These are phyloP conservation scores for Drosophila kanapiae DNA, from an alignment of 1,140 invertebrate genomes.

Conservation along the genomic window DNA sequence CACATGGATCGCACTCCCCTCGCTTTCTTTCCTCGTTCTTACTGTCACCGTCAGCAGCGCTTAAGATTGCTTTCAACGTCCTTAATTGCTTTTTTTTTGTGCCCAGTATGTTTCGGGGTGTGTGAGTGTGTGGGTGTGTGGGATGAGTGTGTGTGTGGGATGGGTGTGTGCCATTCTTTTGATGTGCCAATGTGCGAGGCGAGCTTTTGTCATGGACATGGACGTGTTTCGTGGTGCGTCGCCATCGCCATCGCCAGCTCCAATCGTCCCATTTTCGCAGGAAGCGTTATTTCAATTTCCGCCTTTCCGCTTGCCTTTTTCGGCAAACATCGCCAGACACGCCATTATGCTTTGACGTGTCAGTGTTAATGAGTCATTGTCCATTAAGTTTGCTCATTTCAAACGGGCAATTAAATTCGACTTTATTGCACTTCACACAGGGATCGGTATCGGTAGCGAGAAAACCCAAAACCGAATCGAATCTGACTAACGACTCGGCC, in stretches of 20 bases:
- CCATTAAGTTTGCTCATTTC: conserved; percentile 84
- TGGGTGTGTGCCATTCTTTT: conserved; percentile 64
- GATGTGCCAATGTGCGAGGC: conserved; percentile 63
- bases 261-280: conserved; percentile 63
- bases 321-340: conserved; percentile 72
- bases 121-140: neutral
- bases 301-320: conserved; percentile 68
- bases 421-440: conserved; percentile 74
- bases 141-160: conserved; percentile 24
- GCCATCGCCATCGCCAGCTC: conserved; percentile 5
- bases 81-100: conserved; percentile 83
- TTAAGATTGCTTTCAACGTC: conserved; percentile 84
- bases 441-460: conserved; percentile 9
- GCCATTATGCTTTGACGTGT: conserved; percentile 83
- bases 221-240: conserved; percentile 43
- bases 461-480: conserved; percentile 32
- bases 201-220: conserved; percentile 76
- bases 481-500: conserved; percentile 30
- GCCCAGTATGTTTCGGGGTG: conserved; percentile 9
- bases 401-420: conserved; percentile 84
- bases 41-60: conserved; percentile 79
- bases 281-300: conserved; percentile 83
- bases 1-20: conserved; percentile 49
- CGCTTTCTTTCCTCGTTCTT: conserved; percentile 39
- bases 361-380: conserved; percentile 84